These are phyloP conservation scores for Microplitis manilae DNA, from an alignment of 2,888 invertebrate species.

Conservation along the genomic window DNA sequence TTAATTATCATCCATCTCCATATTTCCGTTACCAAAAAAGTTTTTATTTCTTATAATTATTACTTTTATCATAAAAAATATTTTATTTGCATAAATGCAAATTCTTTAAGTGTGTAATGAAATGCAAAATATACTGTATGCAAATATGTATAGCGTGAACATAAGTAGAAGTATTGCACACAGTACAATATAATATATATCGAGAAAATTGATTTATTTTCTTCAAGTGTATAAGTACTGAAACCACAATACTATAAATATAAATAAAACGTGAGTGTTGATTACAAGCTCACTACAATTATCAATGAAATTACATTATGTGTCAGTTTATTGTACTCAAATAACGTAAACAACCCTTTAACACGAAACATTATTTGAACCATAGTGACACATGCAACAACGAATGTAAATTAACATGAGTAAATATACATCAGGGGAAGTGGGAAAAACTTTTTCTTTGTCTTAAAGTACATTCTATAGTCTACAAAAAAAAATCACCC, in stretches of 20 bases:
- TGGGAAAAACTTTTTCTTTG: no score
- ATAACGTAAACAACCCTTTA: neutral
- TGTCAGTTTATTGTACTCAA: neutral
- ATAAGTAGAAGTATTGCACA: neutral
- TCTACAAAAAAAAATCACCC: no score
- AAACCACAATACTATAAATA: neutral
- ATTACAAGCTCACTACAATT: conserved; percentile 7
- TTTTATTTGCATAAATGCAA: no score
- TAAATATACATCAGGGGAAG: no score
- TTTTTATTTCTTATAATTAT: no score
- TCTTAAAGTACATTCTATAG: no score
- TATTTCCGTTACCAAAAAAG: no score
- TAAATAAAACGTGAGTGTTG: neutral
- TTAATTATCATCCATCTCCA: neutral
- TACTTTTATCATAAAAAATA: no score
- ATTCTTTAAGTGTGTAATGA: neutral
- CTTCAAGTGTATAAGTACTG: neutral
- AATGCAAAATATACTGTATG: neutral
- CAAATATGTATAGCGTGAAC: neutral
- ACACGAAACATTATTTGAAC: conserved; percentile 6
- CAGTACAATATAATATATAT: neutral
- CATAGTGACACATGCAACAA: neutral
- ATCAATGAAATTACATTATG: conserved; percentile 19
- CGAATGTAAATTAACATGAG: neutral
- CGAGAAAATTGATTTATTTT: neutral